phyloP scores from a whole-genome alignment of 2,888 invertebrate genomes.

The Zootermopsis nevadensis region DNA sequence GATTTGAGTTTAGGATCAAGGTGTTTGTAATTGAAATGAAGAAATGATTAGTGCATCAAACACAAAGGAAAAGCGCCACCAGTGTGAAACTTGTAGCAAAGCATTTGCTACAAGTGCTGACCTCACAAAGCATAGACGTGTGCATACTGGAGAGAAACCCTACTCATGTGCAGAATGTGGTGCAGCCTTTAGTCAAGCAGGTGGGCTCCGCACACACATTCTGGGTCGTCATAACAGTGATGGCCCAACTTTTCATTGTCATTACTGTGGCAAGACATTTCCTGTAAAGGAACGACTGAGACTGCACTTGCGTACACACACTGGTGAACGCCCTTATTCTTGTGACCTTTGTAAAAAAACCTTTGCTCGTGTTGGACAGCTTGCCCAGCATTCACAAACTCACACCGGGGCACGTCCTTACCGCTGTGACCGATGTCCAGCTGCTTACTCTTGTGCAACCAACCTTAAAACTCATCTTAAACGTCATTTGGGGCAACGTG shows the following conservation, averaged over 20 bases:
- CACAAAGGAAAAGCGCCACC: conserved; percentile 56
- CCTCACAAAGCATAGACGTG: conserved; percentile 74
- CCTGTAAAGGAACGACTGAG: conserved; percentile 80
- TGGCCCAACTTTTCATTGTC: conserved; percentile 69
- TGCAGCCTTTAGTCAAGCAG: conserved; percentile 72
- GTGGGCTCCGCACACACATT: conserved; percentile 74
- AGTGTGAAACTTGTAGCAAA: conserved; percentile 74
- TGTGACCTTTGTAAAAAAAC: conserved; percentile 73
- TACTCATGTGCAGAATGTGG: conserved; percentile 73
- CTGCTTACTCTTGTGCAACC: conserved; percentile 75
- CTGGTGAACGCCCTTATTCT: conserved; percentile 75
- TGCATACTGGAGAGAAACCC: conserved; percentile 74
- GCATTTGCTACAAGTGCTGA: conserved; percentile 73
- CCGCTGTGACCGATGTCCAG: conserved; percentile 76
- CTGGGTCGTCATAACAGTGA: conserved; percentile 66
- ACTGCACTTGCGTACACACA: conserved; percentile 79
- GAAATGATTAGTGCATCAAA: conserved; percentile 34
- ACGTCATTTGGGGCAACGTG: conserved; percentile 79
- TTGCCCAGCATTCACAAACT: conserved; percentile 78
- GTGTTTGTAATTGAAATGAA: not conserved
- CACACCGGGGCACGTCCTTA: conserved; percentile 81
- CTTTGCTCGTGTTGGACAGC: conserved; percentile 80
- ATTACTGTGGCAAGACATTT: conserved; percentile 81
- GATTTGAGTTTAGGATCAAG: too few relatives aligned
- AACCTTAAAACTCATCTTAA: conserved; percentile 72